phyloP scores from a whole-genome alignment of 2,888 invertebrate species.

The Meteorus cinctellus region DNA sequence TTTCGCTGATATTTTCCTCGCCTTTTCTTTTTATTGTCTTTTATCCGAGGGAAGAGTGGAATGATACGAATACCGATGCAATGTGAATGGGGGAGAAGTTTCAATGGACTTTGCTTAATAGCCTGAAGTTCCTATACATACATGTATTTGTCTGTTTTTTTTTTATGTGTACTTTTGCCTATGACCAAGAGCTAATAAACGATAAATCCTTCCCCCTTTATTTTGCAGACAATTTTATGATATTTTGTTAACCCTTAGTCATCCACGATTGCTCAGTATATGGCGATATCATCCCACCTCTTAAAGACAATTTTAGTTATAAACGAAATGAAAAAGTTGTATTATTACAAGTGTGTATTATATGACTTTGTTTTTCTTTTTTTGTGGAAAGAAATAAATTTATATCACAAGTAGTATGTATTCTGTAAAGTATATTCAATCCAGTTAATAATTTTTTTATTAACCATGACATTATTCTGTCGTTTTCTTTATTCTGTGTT shows the following conservation, averaged over 20 bases:
- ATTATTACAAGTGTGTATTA: constrained; percentile 26
- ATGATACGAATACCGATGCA: constrained; percentile 43
- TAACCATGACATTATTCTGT: not conserved
- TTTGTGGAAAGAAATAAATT: constrained; percentile 13
- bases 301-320: constrained; percentile 11
- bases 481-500: not conserved
- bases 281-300: not conserved
- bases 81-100: constrained; percentile 56
- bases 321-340: constrained; percentile 41
- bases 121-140: constrained; percentile 59
- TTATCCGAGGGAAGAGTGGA: constrained; percentile 1
- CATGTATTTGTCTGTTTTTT: constrained; percentile 1
- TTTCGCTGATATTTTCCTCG: constrained; percentile 30
- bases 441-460: not conserved
- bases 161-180: constrained; percentile 8
- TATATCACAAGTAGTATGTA: not conserved
- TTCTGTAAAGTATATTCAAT: not conserved
- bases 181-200: constrained; percentile 62
- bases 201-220: constrained; percentile 62
- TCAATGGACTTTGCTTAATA: constrained; percentile 69
- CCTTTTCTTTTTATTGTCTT: constrained; percentile 52
- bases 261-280: constrained; percentile 25
- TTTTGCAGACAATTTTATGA: constrained; percentile 48
- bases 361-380: constrained; percentile 23
- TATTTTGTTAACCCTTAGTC: constrained; percentile 59